A percentile compares a stretch with the other conserved stretches of the same genome.
These are phyloP conservation scores for Andrena camellia DNA, from an alignment of 2,888 invertebrate genomes.

Conservation along the genomic window DNA sequence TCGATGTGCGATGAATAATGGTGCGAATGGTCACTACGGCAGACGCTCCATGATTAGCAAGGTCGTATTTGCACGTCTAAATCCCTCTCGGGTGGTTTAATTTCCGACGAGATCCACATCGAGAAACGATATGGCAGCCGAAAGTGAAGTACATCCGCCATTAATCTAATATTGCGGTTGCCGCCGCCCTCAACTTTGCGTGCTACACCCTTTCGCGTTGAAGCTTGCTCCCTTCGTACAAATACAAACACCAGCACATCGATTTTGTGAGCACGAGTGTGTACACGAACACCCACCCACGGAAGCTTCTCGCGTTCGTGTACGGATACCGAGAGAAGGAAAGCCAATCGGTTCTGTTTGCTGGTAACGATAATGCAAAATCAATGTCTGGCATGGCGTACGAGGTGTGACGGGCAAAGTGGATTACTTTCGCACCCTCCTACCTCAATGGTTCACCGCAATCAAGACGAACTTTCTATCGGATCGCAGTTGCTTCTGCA, in stretches of 20 bases:
- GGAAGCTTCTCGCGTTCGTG: slow-evolving; percentile 8
- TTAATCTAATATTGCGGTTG: slow-evolving; percentile 82
- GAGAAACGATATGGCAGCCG: slow-evolving; percentile 50
- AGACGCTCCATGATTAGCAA: background rate
- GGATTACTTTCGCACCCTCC: slow-evolving; percentile 69
- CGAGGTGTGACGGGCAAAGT: slow-evolving; percentile 76
- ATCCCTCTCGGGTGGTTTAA: slow-evolving; percentile 48
- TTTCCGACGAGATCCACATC: slow-evolving; percentile 60
- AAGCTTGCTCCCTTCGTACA: slow-evolving; percentile 64
- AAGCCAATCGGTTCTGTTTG: slow-evolving; percentile 56
- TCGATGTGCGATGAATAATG: background rate
- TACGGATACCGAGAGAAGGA: slow-evolving; percentile 44
- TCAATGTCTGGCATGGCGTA: slow-evolving; percentile 72
- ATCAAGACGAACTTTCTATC: slow-evolving; percentile 57
- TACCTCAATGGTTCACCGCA: slow-evolving; percentile 46
- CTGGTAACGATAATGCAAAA: slow-evolving; percentile 75
- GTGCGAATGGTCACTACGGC: background rate
- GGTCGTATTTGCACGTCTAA: slow-evolving; percentile 13
- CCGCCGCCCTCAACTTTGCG: slow-evolving; percentile 77
- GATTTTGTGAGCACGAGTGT: slow-evolving; percentile 29
- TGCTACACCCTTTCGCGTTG: slow-evolving; percentile 69
- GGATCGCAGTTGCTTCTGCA: slow-evolving; percentile 30
- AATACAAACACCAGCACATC: slow-evolving; percentile 59
- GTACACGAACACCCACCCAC: slow-evolving; percentile 24
- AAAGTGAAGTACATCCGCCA: slow-evolving; percentile 77